These are phyloP conservation scores for Recurvirostra avosetta DNA, from an alignment of 2,113 vertebrate genomes.

Conservation along the genomic window DNA sequence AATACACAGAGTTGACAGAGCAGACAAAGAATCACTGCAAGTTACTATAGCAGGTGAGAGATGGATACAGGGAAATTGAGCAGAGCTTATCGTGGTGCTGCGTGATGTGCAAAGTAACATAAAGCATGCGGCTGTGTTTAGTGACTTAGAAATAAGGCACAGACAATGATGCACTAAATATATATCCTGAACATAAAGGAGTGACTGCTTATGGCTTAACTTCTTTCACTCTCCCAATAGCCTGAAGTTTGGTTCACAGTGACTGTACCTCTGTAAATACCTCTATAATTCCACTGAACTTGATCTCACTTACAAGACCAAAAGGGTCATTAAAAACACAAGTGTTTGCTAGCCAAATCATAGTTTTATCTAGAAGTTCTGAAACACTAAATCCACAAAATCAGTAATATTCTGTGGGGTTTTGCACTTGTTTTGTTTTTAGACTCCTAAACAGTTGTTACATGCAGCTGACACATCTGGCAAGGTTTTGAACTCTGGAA, in stretches of 20 bases:
- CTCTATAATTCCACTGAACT: neutral
- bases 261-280: neutral
- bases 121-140: neutral
- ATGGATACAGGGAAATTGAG: slow-evolving; percentile 6
- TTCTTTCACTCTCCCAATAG: neutral
- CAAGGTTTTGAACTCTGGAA: neutral
- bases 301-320: neutral
- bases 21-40: neutral
- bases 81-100: neutral
- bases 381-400: neutral
- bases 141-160: slow-evolving; percentile 5
- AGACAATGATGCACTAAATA: neutral
- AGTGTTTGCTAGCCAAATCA: neutral
- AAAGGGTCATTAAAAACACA: neutral
- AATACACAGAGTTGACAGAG: slow-evolving; percentile 8
- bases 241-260: neutral
- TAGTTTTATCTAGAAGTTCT: neutral
- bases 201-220: neutral
- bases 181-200: neutral
- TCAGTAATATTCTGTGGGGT: neutral
- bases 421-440: neutral
- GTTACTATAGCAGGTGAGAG: slow-evolving; percentile 21
- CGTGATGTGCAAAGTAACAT: neutral
- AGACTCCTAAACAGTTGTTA: neutral
- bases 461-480: neutral